Conservation (phyloP, 2,797 vertebrate genomes). For the Thalassophryne amazonica region DNA sequence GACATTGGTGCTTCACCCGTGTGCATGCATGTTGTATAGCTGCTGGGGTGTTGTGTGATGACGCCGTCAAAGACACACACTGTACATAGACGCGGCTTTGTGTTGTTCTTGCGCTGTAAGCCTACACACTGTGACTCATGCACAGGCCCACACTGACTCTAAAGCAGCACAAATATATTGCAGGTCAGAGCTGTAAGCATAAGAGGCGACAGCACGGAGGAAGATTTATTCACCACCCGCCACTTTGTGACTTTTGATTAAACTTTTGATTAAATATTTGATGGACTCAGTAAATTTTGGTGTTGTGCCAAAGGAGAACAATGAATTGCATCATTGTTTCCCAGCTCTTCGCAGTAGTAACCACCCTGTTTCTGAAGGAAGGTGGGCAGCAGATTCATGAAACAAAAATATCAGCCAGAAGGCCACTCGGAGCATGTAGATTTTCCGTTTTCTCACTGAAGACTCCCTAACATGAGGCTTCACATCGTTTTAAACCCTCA, state of each 20-base stretch:
- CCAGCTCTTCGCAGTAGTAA: slow-evolving; percentile 30
- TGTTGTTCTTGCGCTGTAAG: slow-evolving; percentile 19
- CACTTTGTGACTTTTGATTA: neutral
- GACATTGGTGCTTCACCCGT: slow-evolving; percentile 33
- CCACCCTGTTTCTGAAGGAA: slow-evolving; percentile 23
- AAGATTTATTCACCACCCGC: neutral
- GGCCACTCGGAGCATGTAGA: too few relatives aligned
- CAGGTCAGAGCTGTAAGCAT: slow-evolving; percentile 1
- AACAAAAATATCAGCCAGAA: too few relatives aligned
- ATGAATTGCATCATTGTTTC: neutral
- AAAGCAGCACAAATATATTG: neutral
- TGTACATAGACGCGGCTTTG: slow-evolving; percentile 55
- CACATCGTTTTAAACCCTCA: too few relatives aligned
- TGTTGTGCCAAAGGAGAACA: neutral
- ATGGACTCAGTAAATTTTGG: neutral
- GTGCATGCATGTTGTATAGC: slow-evolving; percentile 33
- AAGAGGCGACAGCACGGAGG: neutral
- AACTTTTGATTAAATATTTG: neutral
- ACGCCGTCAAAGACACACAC: slow-evolving; percentile 41
- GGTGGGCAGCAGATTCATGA: too few relatives aligned
- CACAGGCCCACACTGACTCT: slow-evolving; percentile 3
- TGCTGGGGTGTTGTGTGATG: slow-evolving; percentile 52
- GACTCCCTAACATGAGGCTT: too few relatives aligned
- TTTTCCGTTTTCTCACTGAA: too few relatives aligned
- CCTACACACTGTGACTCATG: slow-evolving; percentile 62